phyloP scores from a whole-genome alignment of 2,888 invertebrate genomes.

The Rhyacophila evoluta region DNA sequence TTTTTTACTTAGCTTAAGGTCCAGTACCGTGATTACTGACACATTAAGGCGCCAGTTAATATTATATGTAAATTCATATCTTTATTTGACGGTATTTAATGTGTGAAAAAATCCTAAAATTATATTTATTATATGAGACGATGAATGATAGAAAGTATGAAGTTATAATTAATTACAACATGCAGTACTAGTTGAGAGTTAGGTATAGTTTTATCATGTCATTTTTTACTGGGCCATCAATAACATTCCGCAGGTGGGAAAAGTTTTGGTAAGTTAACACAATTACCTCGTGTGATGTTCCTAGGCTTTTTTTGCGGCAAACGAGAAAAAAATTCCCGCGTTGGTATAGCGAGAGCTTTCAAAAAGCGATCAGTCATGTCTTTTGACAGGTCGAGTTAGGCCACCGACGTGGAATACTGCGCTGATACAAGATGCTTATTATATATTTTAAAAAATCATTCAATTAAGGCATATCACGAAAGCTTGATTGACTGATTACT shows the following conservation, averaged over 20 bases:
- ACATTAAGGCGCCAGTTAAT: too few relatives aligned
- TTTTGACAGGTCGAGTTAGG: slow-evolving; percentile 47
- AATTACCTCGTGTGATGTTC: slow-evolving; percentile 43
- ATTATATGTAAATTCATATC: too few relatives aligned
- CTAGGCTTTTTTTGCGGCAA: slow-evolving; percentile 35
- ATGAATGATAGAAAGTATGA: too few relatives aligned
- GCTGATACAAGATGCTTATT: slow-evolving; percentile 2
- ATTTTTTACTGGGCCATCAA: slow-evolving; percentile 27
- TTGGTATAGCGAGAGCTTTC: slow-evolving; percentile 47
- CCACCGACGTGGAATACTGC: slow-evolving; percentile 49
- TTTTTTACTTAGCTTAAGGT: too few relatives aligned
- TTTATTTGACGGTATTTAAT: too few relatives aligned
- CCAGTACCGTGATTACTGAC: too few relatives aligned
- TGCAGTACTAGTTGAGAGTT: background rate
- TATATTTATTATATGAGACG: too few relatives aligned
- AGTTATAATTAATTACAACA: background rate
- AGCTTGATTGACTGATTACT: slow-evolving; percentile 19
- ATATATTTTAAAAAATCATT: background rate
- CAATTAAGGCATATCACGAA: slow-evolving; percentile 20
- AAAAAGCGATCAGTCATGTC: slow-evolving; percentile 54
- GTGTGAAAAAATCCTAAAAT: too few relatives aligned
- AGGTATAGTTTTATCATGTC: background rate
- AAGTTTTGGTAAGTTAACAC: slow-evolving; percentile 34
- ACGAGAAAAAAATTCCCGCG: slow-evolving; percentile 31
- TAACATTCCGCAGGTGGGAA: slow-evolving; percentile 40